Base-by-base conservation (phyloP, 2,888 invertebrate species). In the Tuta absoluta region DNA sequence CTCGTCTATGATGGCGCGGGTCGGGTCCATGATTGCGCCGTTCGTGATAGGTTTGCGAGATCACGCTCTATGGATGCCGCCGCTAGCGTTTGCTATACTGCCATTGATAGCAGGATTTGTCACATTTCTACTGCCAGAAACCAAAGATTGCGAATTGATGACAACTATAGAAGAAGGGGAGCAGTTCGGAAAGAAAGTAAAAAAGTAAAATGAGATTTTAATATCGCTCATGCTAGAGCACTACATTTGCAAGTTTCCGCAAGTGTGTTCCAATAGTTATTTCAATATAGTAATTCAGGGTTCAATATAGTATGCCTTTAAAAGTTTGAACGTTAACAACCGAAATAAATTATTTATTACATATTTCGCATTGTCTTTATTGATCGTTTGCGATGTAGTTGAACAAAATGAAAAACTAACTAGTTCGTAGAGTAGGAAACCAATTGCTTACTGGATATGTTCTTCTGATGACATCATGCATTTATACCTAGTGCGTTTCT, bases 21-120 rank as follows among this genome's bases (percentile, higher is more conserved):
- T 97, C 24, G 98, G 98, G 0, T 97, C 97, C 0, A 96, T 98
- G 93, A 72, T 95, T 11, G 96, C 98, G 0, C 97, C 98, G 0
- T 96, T 96, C 77, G 93, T 98, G 8, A 94, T 95, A 21, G 93
- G 93, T 24, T 75, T 95, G 75, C 86, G 84, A 63, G 79, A 82
- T 33, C 78, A 91, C 0, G 84, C 88, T 10, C 64, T 73, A 0
- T 95, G 94, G 94, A 72, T 95, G 61, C 95, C 96, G 0, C 95
- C 96, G 0, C 75, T 95, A 0, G 89, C 93, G 33, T 96, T 97
- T 78, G 96, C 96, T 0, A 67, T 93, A 0, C 74, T 94, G n/a
- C 95, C 96, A 0, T 73, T 96, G 0, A 72, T 95, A 63, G 89
- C 89, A 0, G 64, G 73, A 85, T 59, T 86, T 93, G 62, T 94